These are phyloP conservation scores for Nesoenas mayeri DNA, from an alignment of 2,113 vertebrate genomes.

Conservation along the genomic window DNA sequence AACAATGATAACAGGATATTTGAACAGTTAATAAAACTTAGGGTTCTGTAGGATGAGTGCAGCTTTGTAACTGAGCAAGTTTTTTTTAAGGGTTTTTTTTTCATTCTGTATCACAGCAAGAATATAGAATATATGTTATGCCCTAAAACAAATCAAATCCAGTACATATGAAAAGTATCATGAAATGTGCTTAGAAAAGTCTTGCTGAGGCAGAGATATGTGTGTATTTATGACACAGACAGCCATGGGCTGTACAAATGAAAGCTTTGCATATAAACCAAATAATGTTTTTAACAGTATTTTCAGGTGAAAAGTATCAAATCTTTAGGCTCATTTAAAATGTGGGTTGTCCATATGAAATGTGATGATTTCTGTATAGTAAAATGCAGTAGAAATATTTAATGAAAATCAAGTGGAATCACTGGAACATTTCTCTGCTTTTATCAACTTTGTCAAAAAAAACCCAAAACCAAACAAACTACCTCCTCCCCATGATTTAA, in stretches of 20 bases:
- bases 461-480: rapidly evolving
- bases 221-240: slow-evolving; percentile 73
- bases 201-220: slow-evolving; percentile 46
- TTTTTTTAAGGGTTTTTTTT: slow-evolving; percentile 50
- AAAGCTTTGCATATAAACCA: slow-evolving; percentile 72
- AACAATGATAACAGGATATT: slow-evolving; percentile 66
- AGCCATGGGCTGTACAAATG: slow-evolving; percentile 65
- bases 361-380: slow-evolving; percentile 34
- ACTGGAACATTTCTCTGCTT: slow-evolving; percentile 9
- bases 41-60: background rate
- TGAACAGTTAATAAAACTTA: slow-evolving; percentile 71
- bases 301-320: slow-evolving; percentile 66
- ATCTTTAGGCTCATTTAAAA: slow-evolving; percentile 64
- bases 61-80: slow-evolving; percentile 19
- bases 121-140: slow-evolving; percentile 70
- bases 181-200: slow-evolving; percentile 65
- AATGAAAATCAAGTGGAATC: slow-evolving; percentile 46
- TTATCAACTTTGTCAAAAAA: background rate
- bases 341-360: slow-evolving; percentile 26
- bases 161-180: slow-evolving; percentile 55
- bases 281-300: slow-evolving; percentile 69
- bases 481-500: background rate
- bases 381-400: slow-evolving; percentile 38
- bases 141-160: slow-evolving; percentile 72
- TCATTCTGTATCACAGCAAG: slow-evolving; percentile 51